phyloP scores from a whole-genome alignment of 2,797 vertebrate species.

The Neopelma chrysocephalum region DNA sequence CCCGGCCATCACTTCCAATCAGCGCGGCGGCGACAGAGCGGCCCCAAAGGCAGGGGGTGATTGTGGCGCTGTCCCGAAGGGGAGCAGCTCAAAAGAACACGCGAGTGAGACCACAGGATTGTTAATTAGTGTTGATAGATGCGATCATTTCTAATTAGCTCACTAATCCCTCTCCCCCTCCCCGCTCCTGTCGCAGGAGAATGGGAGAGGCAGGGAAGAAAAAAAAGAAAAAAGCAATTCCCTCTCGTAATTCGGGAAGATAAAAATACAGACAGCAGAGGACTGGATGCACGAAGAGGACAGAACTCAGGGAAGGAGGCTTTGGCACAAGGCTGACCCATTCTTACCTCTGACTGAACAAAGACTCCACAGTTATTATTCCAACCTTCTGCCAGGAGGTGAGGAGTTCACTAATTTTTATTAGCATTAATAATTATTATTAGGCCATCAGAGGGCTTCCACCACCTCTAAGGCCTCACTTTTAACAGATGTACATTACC shows the following conservation, averaged over 20 bases:
- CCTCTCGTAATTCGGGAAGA: not conserved
- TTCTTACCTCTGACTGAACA: not conserved
- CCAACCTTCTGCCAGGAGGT: constrained; percentile 32
- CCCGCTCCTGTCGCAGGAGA: constrained; percentile 22
- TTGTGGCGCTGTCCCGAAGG: constrained; percentile 71
- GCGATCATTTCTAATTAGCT: constrained; percentile 86
- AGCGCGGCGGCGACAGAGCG: constrained; percentile 42
- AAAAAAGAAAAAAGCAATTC: not conserved
- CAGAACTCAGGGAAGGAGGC: not conserved
- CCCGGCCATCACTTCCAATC: constrained; percentile 78
- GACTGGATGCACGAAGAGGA: not conserved
- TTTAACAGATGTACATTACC: not conserved
- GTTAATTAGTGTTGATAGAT: constrained; percentile 83
- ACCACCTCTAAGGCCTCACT: not conserved
- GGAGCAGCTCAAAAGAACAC: constrained; percentile 77
- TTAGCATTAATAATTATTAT: constrained; percentile 54
- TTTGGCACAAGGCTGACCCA: not conserved
- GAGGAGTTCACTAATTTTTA: constrained; percentile 46
- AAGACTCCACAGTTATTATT: constrained; percentile 22
- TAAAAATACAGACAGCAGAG: not conserved
- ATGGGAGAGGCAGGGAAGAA: not conserved
- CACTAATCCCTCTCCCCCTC: constrained; percentile 75
- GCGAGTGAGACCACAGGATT: constrained; percentile 72
- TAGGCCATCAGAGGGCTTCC: constrained; percentile 32
- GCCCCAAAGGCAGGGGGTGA: constrained; percentile 70